Evolutionary conservation across 1,140 invertebrate genomes (phyloP).

Genomic region (Colletes gigas): DNA sequence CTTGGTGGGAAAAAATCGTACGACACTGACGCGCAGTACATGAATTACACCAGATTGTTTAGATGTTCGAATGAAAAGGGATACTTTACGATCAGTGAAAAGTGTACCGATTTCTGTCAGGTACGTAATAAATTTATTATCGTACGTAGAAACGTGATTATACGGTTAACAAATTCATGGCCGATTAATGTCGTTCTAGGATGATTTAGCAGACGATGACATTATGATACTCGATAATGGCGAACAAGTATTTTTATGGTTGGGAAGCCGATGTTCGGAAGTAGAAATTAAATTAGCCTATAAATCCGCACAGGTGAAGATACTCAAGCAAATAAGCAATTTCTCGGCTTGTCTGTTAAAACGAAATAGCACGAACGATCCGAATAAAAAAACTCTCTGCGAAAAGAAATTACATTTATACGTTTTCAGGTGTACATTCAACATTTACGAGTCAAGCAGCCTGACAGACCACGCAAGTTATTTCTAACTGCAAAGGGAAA

Average conservation of each 20-base stretch:
- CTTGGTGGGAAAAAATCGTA: slow-evolving; percentile 96
- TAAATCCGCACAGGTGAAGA: slow-evolving; percentile 96
- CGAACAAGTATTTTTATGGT: slow-evolving; percentile 98
- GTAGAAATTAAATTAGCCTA: slow-evolving; percentile 99
- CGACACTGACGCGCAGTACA: slow-evolving; percentile 94
- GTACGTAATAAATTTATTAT: slow-evolving; percentile 78
- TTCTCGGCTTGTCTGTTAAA: not conserved
- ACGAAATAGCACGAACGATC: not conserved
- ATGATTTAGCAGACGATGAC: slow-evolving; percentile 99
- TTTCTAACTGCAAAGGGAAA: slow-evolving; percentile 98
- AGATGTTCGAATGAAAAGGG: slow-evolving; percentile 99
- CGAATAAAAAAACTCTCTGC: not conserved
- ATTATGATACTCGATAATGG: slow-evolving; percentile 99
- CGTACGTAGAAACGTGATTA: not conserved
- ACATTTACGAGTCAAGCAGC: slow-evolving; percentile 97
- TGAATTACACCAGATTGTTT: slow-evolving; percentile 97
- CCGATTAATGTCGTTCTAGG: slow-evolving; percentile 81
- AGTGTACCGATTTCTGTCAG: slow-evolving; percentile 99
- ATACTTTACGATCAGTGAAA: slow-evolving; percentile 99
- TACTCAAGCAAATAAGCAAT: not conserved
- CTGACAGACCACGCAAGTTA: slow-evolving; percentile 94
- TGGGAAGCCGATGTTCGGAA: slow-evolving; percentile 97
- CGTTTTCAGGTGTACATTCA: slow-evolving; percentile 95
- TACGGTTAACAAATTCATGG: not conserved
- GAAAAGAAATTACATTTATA: slow-evolving; percentile 25